Evolutionary conservation across 1,140 invertebrate species (phyloP), one percentile per base, ranked within the genome.

Genomic region (Pseudachorutes palmiensis): DNA sequence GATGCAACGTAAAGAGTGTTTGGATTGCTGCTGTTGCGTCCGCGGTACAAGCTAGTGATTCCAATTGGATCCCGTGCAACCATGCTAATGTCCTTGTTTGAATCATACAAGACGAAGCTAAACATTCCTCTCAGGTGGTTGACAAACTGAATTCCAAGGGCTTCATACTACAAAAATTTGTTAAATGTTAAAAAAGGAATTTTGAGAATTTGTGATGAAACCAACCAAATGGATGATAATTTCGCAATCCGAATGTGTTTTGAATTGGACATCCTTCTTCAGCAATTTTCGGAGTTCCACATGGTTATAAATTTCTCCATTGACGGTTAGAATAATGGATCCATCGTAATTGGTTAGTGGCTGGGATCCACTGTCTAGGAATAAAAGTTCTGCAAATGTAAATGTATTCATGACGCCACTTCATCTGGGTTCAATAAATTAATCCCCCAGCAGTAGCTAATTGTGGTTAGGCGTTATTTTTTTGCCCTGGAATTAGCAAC

Each of bases 261-360:
- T 59, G 30, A 67, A 67, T 24, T 30, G 24, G 9, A 62, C 41
- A 31, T 61, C 41, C 22, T 24, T 2, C 0, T 59, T 61, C n/a
- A 67, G 24, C 3, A 28, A 62, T 62, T 67, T 67, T 19, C 55
- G 36, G 29, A 67, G 41, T 29, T 67, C 41, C n/a, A 30, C 26
- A 22, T 67, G 60, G 30, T 67, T 67, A 58, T 67, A 67, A 30
- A 67, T 67, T 62, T 67, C 66, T 26, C 66, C 66, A 16, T 67
- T 67, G 59, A 67, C 60, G 12, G 66, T 67, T 1, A 67, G 55
- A 22, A 67, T 62, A n/a, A 67, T 48, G 30, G 36, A 33, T 2
- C 36, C 28, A 29, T 67, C 66, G 31, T 67, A 26, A 51, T 62
- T 67, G n/a, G 33, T 36, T 29, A 67, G 45, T 26, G 66, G 66